Evolutionary conservation across 2,888 invertebrate species (phyloP), one percentile per base, ranked within the genome.

Genomic region (Drepanosiphum platanoidis): DNA sequence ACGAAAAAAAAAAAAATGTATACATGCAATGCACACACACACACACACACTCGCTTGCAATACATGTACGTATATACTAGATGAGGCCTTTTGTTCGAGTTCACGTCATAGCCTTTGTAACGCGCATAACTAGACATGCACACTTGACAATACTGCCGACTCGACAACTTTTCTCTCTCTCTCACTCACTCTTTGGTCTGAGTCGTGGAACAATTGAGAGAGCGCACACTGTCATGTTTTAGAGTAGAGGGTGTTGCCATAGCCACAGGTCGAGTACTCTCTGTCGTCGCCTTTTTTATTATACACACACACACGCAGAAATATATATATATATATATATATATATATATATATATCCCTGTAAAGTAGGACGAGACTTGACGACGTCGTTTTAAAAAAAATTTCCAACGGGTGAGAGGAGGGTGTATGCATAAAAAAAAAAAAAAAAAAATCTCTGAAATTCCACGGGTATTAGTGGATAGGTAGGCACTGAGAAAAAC

Each of bases 201-300:
- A 74, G 64, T 39, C n/a, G 5, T 42, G 27, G 61, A 74, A 82
- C 75, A 66, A 46, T 83, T 66, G 83, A 75, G 64, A 32, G 75
- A 77, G 75, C 68, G 46, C 22, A 83, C 30, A 52, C 75, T 52
- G 75, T 39, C 66, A 52, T 52, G 58, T 52, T 66, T 66, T 11
- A 39, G 68, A 68, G 46, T 58, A 75, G 84, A 68, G 75, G 84
- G 84, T 77, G 84, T 84, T 84, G 84, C 84, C 83, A 84, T 84
- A 84, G 84, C 84, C 84, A 84, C 84, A 84, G 84, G 84, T 84
- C 84, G 84, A 84, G 84, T 84, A 84, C 84, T 68, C 84, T 84
- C 84, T 66, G 75, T 52, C 52, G 84, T 52, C 75, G 84, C 64
- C 30, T 75, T 75, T 75, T 66, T 72, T 58, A 58, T 72, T 27